Conservation (phyloP, 2,113 vertebrate species). For the Grammomys dolichurus region DNA sequence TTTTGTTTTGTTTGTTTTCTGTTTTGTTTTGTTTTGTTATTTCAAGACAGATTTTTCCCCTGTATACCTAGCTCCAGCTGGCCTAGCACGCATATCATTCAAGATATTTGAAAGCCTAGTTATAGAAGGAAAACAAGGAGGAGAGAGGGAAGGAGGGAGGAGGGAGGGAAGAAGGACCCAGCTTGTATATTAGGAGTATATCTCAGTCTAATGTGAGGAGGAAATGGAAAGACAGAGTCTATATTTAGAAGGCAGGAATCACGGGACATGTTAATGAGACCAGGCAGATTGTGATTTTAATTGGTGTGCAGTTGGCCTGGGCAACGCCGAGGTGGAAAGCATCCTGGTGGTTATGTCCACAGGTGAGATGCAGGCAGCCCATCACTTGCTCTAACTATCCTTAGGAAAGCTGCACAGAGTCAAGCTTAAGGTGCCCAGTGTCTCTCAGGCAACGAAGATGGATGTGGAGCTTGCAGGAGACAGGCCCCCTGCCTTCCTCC, state of each 20-base stretch:
- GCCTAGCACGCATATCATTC: not conserved
- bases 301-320: not conserved
- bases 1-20: not conserved
- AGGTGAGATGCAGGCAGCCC: not conserved
- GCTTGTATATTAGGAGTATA: not conserved
- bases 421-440: not conserved
- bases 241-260: constrained; percentile 33
- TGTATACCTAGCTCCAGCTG: not conserved
- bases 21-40: not conserved
- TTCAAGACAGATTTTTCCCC: not conserved
- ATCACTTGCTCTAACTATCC: not conserved
- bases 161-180: not conserved
- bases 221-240: not conserved
- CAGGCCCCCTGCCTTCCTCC: not conserved
- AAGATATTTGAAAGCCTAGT: not conserved
- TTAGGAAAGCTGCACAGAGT: not conserved
- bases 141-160: too few species aligned
- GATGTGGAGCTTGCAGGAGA: not conserved
- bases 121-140: not conserved
- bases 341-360: not conserved
- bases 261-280: not conserved
- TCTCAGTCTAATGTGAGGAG: not conserved
- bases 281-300: not conserved
- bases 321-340: not conserved
- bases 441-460: not conserved